Evolutionary conservation across 2,888 invertebrate species (phyloP), one percentile per base, ranked within the genome.

Genomic region (Trachelus tabidus): DNA sequence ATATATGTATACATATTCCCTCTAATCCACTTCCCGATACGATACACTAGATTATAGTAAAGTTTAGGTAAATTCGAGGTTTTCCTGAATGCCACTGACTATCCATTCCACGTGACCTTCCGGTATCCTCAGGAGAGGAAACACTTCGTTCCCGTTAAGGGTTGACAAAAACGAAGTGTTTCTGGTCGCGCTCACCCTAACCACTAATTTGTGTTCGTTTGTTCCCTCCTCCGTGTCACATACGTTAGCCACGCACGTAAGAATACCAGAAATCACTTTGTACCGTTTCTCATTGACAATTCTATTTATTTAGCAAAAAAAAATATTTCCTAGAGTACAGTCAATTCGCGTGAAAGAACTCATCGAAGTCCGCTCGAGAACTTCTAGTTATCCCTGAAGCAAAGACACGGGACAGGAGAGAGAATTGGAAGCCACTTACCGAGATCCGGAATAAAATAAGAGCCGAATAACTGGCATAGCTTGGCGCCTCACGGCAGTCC

Each of bases 401-500:
- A 23, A 2, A 56, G 56, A 56, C 56, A 23, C 56, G 56, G 23
- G 56, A 56, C 56, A 23, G 56, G 9, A 56, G 23, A 56, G 23
- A 56, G 56, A 56, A 56, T 56, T 56, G 56, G 56, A 56, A 56
- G 56, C 56, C 56, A 56, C 56, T 56, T 56, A 56, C 56, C 79
- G 77, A 75, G 82, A 78, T 79, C 76, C 77, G 79, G 81, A 81
- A 82, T 83, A 81, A 85, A 84, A 83, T 83, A 87, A 87, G 84
- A 87, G 87, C 80, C 86, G 84, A 88, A 89, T 88, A 88, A 82
- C 82, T 89, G 82, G 86, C 88, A 88, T 88, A 87, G 87, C 88
- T 89, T 88, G 88, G 87, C 87, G 89, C 88, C 89, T 87, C 86
- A 80, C 79, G 85, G 83, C 85, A 86, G 88, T 90, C 87, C 88